Conservation (phyloP, 2,113 vertebrate species). For the Picathartes gymnocephalus region DNA sequence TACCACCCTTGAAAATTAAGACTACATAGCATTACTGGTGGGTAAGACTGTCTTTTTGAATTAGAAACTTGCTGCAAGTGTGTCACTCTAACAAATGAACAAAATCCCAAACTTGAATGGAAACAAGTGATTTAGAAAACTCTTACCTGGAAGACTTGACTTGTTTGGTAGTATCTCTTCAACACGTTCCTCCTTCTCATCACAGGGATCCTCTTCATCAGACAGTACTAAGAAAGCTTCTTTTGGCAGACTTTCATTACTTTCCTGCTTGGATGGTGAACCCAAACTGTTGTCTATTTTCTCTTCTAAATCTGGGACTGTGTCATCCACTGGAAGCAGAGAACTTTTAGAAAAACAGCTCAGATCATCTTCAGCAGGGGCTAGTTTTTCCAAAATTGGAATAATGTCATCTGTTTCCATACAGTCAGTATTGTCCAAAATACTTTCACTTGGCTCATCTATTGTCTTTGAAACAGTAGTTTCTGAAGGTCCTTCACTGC, state of each 20-base stretch:
- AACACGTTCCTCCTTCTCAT: conserved; percentile 65
- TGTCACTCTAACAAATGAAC: background rate
- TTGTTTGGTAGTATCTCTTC: conserved; percentile 42
- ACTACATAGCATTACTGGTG: background rate
- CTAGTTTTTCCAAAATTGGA: conserved; percentile 78
- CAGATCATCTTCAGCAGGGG: conserved; percentile 73
- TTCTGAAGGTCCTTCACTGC: conserved; percentile 30
- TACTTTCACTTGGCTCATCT: conserved; percentile 46
- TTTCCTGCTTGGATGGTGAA: conserved; percentile 78
- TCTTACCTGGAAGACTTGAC: conserved; percentile 66
- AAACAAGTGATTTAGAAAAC: background rate
- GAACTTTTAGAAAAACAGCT: conserved; percentile 71
- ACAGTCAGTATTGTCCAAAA: conserved; percentile 46
- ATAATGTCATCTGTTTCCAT: conserved; percentile 84
- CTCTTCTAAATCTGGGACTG: conserved; percentile 70
- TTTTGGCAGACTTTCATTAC: conserved; percentile 78
- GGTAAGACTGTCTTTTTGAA: background rate
- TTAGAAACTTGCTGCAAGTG: background rate
- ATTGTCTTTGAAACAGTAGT: conserved; percentile 27
- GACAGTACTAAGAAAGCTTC: conserved; percentile 83
- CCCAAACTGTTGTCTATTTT: conserved; percentile 70
- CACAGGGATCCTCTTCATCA: conserved; percentile 80
- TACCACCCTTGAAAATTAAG: background rate
- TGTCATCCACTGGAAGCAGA: conserved; percentile 67
- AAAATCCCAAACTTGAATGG: background rate